Evolutionary conservation across 1,140 invertebrate genomes (phyloP).

Genomic region (Drosophila orosa): DNA sequence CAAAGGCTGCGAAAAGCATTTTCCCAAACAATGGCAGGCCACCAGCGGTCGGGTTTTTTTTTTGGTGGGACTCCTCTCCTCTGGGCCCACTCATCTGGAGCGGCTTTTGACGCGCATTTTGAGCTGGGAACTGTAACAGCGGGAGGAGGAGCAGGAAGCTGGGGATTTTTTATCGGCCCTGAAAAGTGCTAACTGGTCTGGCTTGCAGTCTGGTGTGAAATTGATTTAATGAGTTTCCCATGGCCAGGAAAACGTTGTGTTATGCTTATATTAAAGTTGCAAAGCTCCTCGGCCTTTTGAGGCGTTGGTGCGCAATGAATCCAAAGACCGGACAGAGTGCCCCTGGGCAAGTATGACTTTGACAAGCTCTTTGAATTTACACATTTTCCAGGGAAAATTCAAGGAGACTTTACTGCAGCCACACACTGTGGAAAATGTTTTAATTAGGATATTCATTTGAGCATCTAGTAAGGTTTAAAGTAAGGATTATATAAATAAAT

Average conservation of each 20-base stretch:
- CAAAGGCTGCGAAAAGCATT: constrained; percentile 58
- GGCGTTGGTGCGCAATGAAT: constrained; percentile 56
- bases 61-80: constrained; percentile 6
- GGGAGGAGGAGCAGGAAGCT: neutral
- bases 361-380: constrained; percentile 45
- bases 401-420: neutral
- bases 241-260: constrained; percentile 26
- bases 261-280: constrained; percentile 45
- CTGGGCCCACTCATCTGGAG: constrained; percentile 40
- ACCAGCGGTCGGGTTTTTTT: constrained; percentile 31
- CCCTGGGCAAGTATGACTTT: constrained; percentile 27
- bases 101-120: constrained; percentile 46
- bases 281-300: constrained; percentile 20
- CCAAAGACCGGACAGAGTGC: constrained; percentile 20
- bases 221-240: constrained; percentile 60
- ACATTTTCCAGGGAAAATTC: constrained; percentile 16
- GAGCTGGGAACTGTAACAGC: neutral
- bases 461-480: neutral
- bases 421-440: neutral
- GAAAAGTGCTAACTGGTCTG: constrained; percentile 53
- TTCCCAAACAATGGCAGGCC: constrained; percentile 50
- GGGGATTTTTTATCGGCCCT: constrained; percentile 30
- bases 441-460: too few species aligned
- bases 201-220: constrained; percentile 54
- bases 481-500: neutral